Evolutionary conservation across 2,797 vertebrate species (phyloP).

Genomic region (Leucoraja ocellata): DNA sequence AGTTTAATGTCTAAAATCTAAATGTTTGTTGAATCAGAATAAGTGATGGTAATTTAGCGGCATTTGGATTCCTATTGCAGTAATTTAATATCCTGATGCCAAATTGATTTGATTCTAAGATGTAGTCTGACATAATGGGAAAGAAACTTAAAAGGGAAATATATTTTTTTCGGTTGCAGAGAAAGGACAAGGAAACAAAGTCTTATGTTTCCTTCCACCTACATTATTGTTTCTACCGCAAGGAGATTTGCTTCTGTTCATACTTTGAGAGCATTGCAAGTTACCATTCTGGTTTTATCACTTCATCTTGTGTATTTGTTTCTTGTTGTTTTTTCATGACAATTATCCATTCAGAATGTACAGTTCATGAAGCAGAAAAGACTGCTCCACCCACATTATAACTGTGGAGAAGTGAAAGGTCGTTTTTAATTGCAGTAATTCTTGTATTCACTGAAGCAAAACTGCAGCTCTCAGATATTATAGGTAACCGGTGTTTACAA

Average conservation of each 20-base stretch:
- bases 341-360: neutral
- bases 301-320: slow-evolving; percentile 19
- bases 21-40: neutral
- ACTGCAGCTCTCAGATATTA: slow-evolving; percentile 15
- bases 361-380: neutral
- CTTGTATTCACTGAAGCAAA: slow-evolving; percentile 22
- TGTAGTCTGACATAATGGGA: neutral
- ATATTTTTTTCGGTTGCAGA: too few species aligned
- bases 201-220: neutral
- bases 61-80: neutral
- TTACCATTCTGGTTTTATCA: slow-evolving; percentile 6
- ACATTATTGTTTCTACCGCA: neutral
- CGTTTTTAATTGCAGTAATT: slow-evolving; percentile 17
- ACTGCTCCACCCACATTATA: slow-evolving; percentile 14
- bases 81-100: neutral
- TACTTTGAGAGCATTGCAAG: neutral
- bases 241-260: neutral
- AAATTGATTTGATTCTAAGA: neutral
- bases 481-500: neutral
- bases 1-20: too few species aligned
- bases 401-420: slow-evolving; percentile 32
- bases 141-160: too few species aligned
- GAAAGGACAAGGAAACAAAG: too few species aligned
- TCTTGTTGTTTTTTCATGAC: slow-evolving; percentile 11
- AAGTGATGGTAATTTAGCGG: neutral